Evolutionary conservation across 2,888 invertebrate genomes (phyloP).

Genomic region (Anodontia alba): DNA sequence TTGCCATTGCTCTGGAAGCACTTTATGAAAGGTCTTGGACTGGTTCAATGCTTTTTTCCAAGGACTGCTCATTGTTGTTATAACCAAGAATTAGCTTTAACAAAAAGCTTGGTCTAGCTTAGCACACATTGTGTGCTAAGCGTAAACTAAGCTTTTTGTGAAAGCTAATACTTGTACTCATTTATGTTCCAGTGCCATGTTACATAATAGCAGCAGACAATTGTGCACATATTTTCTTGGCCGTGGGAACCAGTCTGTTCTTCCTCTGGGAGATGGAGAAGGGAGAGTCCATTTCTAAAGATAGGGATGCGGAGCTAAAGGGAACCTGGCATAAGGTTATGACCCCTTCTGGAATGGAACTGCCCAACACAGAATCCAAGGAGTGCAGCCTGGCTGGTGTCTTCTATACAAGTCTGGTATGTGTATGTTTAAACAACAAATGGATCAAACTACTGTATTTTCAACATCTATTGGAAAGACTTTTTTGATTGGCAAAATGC

Average conservation of each 20-base stretch:
- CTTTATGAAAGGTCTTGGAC: no score
- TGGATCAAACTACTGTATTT: no score
- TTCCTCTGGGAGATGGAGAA: slow-evolving; percentile 79
- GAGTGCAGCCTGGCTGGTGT: slow-evolving; percentile 71
- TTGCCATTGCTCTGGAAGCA: no score
- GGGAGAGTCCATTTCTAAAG: slow-evolving; percentile 60
- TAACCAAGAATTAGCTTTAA: no score
- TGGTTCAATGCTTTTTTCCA: no score
- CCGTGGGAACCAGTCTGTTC: slow-evolving; percentile 65
- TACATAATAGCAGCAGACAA: slow-evolving; percentile 74
- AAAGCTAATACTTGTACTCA: no score
- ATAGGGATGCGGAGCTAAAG: slow-evolving; percentile 66
- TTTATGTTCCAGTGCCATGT: slow-evolving; percentile 29
- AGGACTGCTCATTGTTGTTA: no score
- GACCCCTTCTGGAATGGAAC: slow-evolving; percentile 67
- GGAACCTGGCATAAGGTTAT: slow-evolving; percentile 77
- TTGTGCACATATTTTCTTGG: slow-evolving; percentile 74
- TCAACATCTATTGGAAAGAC: no score
- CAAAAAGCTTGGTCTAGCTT: no score
- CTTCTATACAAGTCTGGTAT: slow-evolving; percentile 75
- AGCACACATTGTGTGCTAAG: no score
- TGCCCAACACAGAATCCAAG: slow-evolving; percentile 67
- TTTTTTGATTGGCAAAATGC: no score
- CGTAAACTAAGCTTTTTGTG: no score
- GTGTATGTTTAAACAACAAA: not conserved